Evolutionary conservation across 1,140 invertebrate species (phyloP).

Genomic region (Diabrotica undecimpunctata): DNA sequence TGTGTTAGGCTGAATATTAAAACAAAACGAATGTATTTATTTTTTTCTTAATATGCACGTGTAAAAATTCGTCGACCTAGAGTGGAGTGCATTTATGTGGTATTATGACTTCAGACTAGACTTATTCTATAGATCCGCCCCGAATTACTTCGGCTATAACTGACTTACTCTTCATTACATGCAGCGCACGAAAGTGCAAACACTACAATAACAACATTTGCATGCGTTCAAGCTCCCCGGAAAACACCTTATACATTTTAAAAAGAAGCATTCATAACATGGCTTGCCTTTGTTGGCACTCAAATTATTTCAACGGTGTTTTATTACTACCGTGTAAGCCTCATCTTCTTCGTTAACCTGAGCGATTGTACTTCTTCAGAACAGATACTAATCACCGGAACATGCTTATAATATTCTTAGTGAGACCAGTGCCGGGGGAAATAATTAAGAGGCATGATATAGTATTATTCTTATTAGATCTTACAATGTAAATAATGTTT

Average conservation of each 20-base stretch:
- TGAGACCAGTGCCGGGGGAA: neutral
- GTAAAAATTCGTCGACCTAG: too few relatives aligned
- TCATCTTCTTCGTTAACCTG: constrained; percentile 7
- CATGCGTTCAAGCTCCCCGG: constrained; percentile 8
- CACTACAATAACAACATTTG: constrained; percentile 14
- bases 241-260: constrained; percentile 17
- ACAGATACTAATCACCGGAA: constrained; percentile 21
- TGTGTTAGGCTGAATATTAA: too few relatives aligned
- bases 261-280: constrained; percentile 14
- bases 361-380: constrained; percentile 19
- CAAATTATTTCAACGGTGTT: constrained; percentile 11
- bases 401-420: constrained; percentile 14
- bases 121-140: too few relatives aligned
- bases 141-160: too few relatives aligned
- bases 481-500: too few relatives aligned
- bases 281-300: constrained; percentile 5
- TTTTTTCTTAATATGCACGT: too few relatives aligned
- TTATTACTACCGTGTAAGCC: constrained; percentile 1
- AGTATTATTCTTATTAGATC: too few relatives aligned
- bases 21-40: too few relatives aligned
- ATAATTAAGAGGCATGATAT: neutral
- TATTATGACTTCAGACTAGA: too few relatives aligned
- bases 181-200: constrained; percentile 4
- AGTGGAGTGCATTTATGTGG: too few relatives aligned
- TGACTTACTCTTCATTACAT: neutral